Percentiles rank a stretch among this genome's conserved stretches.
Evolutionary conservation across 2,888 invertebrate genomes (phyloP).

Genomic region (Itoplectis maculator): DNA sequence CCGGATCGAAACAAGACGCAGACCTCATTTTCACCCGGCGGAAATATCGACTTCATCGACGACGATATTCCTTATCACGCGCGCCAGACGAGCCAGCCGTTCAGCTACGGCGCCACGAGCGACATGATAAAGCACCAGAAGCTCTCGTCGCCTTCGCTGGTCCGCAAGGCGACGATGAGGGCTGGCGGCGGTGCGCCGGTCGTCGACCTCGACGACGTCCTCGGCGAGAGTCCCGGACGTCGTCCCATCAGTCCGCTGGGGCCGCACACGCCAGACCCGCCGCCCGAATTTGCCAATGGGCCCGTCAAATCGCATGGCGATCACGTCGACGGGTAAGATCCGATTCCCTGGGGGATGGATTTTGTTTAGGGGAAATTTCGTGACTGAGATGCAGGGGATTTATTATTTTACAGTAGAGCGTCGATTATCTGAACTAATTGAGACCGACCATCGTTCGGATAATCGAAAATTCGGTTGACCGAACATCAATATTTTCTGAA

Average conservation of each 20-base stretch:
- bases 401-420: no score
- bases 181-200: conserved; percentile 80
- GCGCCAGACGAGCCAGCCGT: conserved; percentile 94
- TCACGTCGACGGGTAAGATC: conserved; percentile 78
- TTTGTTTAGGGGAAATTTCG: background rate
- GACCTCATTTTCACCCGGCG: conserved; percentile 80
- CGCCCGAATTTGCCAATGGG: conserved; percentile 81
- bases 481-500: no score
- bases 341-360: no score
- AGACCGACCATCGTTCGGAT: no score
- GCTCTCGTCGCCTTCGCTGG: conserved; percentile 93
- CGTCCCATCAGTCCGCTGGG: conserved; percentile 77
- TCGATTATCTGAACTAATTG: no score
- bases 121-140: conserved; percentile 91
- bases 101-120: conserved; percentile 92
- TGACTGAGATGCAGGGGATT: background rate
- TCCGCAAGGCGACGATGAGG: conserved; percentile 88
- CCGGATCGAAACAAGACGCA: conserved; percentile 77
- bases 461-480: no score
- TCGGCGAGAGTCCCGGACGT: conserved; percentile 77
- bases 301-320: conserved; percentile 72
- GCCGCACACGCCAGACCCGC: conserved; percentile 79
- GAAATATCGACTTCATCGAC: conserved; percentile 86
- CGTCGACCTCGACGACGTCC: conserved; percentile 82
- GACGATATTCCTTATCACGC: conserved; percentile 96